Base-by-base conservation (phyloP, 2,113 vertebrate genomes). In the Galemys pyrenaicus region DNA sequence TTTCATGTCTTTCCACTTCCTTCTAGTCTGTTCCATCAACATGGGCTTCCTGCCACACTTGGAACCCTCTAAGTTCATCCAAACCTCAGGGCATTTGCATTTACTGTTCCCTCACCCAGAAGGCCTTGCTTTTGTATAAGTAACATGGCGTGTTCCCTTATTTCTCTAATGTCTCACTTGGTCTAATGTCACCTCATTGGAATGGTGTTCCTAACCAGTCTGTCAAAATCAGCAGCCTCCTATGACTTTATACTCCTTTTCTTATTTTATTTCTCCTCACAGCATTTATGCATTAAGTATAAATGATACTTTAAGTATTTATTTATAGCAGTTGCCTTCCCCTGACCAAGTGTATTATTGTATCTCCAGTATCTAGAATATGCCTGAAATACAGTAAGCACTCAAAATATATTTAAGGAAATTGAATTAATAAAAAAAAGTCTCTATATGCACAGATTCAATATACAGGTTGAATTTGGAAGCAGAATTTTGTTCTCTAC, bases 331-430 rank as follows among this genome's bases (percentile, higher is more conserved):
- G 35, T 58, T 60, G 12, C 85, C 49, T 94, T 92, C 37, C 78
- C 24, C 1, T 30, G 28, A 39, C 24, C 65, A 1, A 32, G 9
- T 35, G 44, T n/a, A 67, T 39, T 37, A 22, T 30, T 10, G 3
- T 39, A 91, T 58, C 44, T 85, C 78, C 37, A 32, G 30, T 28
- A 15, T 26, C 74, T 87, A 60, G 58, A 78, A 94, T 51, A 44
- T 91, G 39, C 74, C 58, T 95, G 65, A 46, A 85, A 92, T 75
- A 91, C 20, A 49, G 37, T 44, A 78, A 74, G 20, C 30, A 35
- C 58, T 90, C 81, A 70, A 65, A 88, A 95, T 87, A 82, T 97
- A 91, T 87, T 92, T 95, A 86, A 94, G 87, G 68, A 65, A 9
- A 74, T 86, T 74, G n/a, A 85, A 88, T 93, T 85, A 79, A 94